Conservation (phyloP, 2,797 vertebrate species). For the Trichosurus vulpecula region DNA sequence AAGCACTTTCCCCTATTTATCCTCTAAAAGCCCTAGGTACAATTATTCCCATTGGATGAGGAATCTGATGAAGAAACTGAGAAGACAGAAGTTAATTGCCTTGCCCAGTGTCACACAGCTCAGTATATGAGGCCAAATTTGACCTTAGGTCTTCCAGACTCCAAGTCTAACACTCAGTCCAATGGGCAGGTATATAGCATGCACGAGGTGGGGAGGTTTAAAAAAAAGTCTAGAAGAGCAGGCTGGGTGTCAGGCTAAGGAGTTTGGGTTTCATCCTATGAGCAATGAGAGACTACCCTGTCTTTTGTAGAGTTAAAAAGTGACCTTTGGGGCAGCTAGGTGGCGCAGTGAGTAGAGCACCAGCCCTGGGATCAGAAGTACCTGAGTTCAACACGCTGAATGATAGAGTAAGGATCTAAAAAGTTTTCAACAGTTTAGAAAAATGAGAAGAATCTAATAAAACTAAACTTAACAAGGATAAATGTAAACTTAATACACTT, state of each 20-base stretch:
- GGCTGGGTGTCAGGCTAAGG: neutral
- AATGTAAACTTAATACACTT: neutral
- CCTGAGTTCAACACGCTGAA: neutral
- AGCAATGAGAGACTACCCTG: neutral
- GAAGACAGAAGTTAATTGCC: neutral
- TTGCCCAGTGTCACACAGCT: neutral
- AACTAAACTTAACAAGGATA: neutral
- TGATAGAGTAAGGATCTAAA: neutral
- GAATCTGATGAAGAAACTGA: neutral
- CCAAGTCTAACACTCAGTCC: neutral
- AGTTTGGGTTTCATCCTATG: neutral
- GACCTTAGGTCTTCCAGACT: neutral
- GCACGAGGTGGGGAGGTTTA: neutral
- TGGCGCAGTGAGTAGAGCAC: no score
- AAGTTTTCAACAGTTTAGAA: neutral
- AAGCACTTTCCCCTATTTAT: neutral
- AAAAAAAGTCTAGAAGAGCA: neutral
- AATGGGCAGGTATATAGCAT: neutral
- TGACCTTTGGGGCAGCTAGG: neutral
- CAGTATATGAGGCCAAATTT: neutral
- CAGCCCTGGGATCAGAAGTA: no score
- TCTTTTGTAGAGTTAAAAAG: neutral
- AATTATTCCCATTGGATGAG: neutral
- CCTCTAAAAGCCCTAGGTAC: no score
- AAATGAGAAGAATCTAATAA: neutral